Conservation (phyloP, 2,888 invertebrate species). For the Choristoneura rosaceana region DNA sequence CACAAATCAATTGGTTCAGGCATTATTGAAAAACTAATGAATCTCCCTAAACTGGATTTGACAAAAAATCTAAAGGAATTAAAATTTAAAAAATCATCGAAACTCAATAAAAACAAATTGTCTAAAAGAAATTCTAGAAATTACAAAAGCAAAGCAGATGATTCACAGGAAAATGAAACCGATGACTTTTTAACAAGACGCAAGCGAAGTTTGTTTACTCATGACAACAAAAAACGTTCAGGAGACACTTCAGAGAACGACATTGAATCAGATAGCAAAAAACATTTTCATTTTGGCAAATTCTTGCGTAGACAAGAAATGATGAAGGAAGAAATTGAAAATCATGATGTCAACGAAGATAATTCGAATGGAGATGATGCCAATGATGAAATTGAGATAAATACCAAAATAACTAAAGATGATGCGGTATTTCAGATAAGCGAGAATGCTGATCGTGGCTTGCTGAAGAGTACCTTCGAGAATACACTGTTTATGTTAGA, state of each 20-base stretch:
- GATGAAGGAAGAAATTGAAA: slow-evolving; percentile 56
- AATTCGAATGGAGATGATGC: slow-evolving; percentile 43
- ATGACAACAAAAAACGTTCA: slow-evolving; percentile 29
- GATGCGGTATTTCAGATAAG: slow-evolving; percentile 54
- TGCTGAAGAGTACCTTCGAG: slow-evolving; percentile 65
- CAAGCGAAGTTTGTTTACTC: slow-evolving; percentile 45
- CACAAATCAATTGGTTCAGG: slow-evolving; percentile 44
- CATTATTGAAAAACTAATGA: slow-evolving; percentile 27
- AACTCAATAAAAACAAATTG: slow-evolving; percentile 38
- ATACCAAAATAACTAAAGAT: slow-evolving; percentile 62
- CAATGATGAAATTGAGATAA: slow-evolving; percentile 54
- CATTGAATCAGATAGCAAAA: slow-evolving; percentile 54
- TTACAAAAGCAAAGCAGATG: slow-evolving; percentile 45
- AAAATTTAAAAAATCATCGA: slow-evolving; percentile 37
- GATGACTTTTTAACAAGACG: slow-evolving; percentile 46
- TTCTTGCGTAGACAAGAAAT: slow-evolving; percentile 61
- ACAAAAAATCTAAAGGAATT: slow-evolving; percentile 52
- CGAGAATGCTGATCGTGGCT: slow-evolving; percentile 59
- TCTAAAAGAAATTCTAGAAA: slow-evolving; percentile 43
- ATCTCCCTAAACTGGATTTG: slow-evolving; percentile 48
- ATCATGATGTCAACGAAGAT: slow-evolving; percentile 47
- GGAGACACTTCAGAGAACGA: slow-evolving; percentile 57
- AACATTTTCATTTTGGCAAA: slow-evolving; percentile 59
- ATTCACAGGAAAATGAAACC: slow-evolving; percentile 43
- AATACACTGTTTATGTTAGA: slow-evolving; percentile 63